Evolutionary conservation across 1,140 invertebrate species (phyloP).

Genomic region (Drosophila miranda): DNA sequence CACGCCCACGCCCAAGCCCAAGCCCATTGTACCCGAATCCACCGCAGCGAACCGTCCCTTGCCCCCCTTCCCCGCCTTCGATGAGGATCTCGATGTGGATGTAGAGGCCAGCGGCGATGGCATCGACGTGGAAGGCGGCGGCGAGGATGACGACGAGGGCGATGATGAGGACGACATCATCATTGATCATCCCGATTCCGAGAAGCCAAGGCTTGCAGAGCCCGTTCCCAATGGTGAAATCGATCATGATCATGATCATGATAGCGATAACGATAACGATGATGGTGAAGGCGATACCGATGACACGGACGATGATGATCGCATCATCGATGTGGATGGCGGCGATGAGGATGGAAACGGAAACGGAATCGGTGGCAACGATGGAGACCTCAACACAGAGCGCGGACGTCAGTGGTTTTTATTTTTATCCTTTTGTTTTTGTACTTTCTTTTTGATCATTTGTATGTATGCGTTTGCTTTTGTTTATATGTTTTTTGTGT

Average conservation of each 20-base stretch:
- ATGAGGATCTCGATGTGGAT: constrained; percentile 50
- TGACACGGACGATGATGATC: constrained; percentile 27
- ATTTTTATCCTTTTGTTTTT: constrained; percentile 45
- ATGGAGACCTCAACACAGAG: constrained; percentile 37
- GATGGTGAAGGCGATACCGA: constrained; percentile 19
- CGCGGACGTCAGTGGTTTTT: constrained; percentile 72
- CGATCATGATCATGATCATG: constrained; percentile 20
- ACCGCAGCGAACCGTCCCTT: constrained; percentile 7
- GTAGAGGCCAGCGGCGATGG: constrained; percentile 55
- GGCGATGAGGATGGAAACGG: constrained; percentile 38
- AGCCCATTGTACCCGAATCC: not conserved
- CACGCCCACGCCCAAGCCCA: not conserved
- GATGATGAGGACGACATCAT: constrained; percentile 21
- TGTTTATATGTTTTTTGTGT: constrained; percentile 12
- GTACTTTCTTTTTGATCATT: constrained; percentile 35
- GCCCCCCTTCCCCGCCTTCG: constrained; percentile 25
- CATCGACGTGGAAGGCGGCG: constrained; percentile 29
- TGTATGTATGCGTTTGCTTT: constrained; percentile 19
- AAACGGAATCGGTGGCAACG: constrained; percentile 33
- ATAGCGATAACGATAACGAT: not conserved
- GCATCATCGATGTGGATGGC: constrained; percentile 43
- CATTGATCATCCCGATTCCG: too few species aligned
- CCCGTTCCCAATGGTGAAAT: not conserved
- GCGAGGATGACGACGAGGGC: constrained; percentile 29
- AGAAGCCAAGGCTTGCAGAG: too few species aligned